A percentile compares a stretch with the other conserved stretches of the same genome.
Conservation (phyloP, 2,888 invertebrate species). For the Scaptomyza reducta region DNA sequence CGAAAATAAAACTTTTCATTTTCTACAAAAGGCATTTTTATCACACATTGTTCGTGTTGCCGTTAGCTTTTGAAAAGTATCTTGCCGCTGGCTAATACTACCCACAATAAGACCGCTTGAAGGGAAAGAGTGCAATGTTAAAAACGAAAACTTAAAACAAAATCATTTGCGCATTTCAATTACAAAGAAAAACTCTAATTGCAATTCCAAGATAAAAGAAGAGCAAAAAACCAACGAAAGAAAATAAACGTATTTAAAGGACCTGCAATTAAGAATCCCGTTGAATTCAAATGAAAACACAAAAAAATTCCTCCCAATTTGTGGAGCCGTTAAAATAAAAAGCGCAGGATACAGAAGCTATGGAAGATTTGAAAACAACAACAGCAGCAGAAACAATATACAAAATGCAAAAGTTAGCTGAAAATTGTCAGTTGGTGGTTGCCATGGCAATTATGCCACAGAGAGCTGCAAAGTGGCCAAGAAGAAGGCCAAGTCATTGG, state of each 20-base stretch:
- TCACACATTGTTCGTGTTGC: conserved; percentile 38
- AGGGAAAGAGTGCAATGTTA: conserved; percentile 30
- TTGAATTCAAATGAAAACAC: conserved; percentile 13
- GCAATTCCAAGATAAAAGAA: conserved; percentile 14
- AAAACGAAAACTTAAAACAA: conserved; percentile 49
- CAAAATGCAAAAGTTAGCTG: conserved; percentile 51
- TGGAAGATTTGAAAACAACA: conserved; percentile 61
- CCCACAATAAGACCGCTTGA: conserved; percentile 53
- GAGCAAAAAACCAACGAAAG: not conserved
- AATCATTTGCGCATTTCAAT: conserved; percentile 55
- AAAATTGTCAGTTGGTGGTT: conserved; percentile 37
- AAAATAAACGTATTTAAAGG: conserved; percentile 20
- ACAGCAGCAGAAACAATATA: conserved; percentile 35
- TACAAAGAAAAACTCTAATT: conserved; percentile 56
- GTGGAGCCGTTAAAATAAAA: conserved; percentile 1
- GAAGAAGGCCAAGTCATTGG: conserved; percentile 44
- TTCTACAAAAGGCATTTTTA: conserved; percentile 48
- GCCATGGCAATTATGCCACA: conserved; percentile 65
- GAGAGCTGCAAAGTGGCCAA: conserved; percentile 56
- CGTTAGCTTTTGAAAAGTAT: conserved; percentile 10
- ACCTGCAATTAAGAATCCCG: conserved; percentile 50
- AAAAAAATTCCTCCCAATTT: conserved; percentile 12
- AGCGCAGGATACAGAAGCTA: conserved; percentile 20
- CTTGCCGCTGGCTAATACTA: conserved; percentile 27
- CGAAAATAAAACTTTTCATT: conserved; percentile 44